Base-by-base conservation (phyloP, 2,888 invertebrate species). In the Eledona agricola region DNA sequence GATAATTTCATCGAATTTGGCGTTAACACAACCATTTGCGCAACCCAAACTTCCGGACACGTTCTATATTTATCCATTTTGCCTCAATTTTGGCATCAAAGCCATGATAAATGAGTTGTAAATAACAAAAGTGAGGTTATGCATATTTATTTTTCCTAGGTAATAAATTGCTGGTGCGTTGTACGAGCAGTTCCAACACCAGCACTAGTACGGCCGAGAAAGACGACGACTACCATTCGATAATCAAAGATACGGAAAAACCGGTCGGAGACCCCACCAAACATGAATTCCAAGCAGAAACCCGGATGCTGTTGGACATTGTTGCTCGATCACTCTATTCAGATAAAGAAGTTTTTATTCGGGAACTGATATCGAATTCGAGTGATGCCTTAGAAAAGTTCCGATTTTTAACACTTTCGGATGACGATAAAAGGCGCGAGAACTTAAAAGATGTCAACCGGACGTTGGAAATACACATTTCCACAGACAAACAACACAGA, bases 351-450 rank as follows among this genome's bases (percentile, higher is more conserved):
- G 96, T 98, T 4, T 98, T 98, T 72, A 87, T 98, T 5, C 83
- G 97, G 60, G 97, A 98, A 75, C 78, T 98, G 22, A 93, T 98
- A 59, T 97, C 97, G 0, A 98, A 98, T 79, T 91, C 96, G 0
- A 96, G 95, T 75, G 97, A 98, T 83, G 97, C 97, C 6, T 78
- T 98, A 54, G 97, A 98, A 74, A 98, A 97, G 75, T 86, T 96
- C 60, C 81, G 96, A 1, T 96, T 95, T 69, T 72, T 89, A 6
- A 82, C 86, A 62, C 77, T 90, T 32, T 79, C 81, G 2, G 78
- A 78, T 4, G 77, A 81, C 2, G 80, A 82, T 12, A 70, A 71
- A 37, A 47, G 55, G 9, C 77, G 73, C 6, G 77, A 74, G 16
- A 73, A 81, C 32, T 73, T 85, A 32, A 78, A 79, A 25, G 79